Evolutionary conservation across 2,797 vertebrate species (phyloP).

Genomic region (Harpagifer antarcticus): DNA sequence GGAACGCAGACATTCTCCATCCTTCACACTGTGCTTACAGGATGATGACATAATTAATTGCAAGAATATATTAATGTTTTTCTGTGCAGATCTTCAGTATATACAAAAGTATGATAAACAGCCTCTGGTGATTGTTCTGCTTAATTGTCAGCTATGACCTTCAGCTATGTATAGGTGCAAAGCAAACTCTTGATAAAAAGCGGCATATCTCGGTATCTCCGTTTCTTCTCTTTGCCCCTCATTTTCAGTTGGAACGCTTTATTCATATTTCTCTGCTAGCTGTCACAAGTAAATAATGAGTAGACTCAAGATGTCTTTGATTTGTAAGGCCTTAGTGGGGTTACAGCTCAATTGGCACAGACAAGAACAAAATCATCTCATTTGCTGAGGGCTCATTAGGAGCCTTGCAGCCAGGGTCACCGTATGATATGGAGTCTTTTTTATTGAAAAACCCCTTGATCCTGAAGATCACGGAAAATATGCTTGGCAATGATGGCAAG

Average conservation of each 20-base stretch:
- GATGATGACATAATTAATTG: conserved; percentile 8
- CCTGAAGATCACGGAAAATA: conserved; percentile 68
- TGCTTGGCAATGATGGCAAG: conserved; percentile 52
- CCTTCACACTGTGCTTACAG: neutral
- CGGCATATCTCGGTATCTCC: conserved; percentile 35
- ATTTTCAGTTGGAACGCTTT: conserved; percentile 69
- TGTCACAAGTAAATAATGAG: conserved; percentile 80
- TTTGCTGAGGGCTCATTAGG: conserved; percentile 76
- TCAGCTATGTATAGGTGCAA: conserved; percentile 57
- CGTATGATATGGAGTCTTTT: conserved; percentile 57
- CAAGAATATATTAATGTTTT: conserved; percentile 28
- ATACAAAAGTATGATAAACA: conserved; percentile 50
- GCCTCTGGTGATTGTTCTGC: conserved; percentile 18
- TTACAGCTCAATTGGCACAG: conserved; percentile 77
- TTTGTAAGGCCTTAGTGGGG: conserved; percentile 68
- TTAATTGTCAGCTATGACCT: conserved; percentile 74
- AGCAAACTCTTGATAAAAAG: conserved; percentile 62
- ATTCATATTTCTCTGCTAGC: conserved; percentile 72
- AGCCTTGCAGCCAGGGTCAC: conserved; percentile 64
- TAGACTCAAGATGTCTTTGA: conserved; percentile 76
- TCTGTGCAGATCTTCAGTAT: conserved; percentile 16
- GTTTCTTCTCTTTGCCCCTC: conserved; percentile 33
- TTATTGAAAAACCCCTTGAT: conserved; percentile 73
- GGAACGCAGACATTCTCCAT: conserved; percentile 21
- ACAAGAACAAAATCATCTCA: conserved; percentile 52